Percentiles rank a stretch among this genome's conserved stretches.
Evolutionary conservation across 1,140 invertebrate species (phyloP).

Genomic region (Armadillidium nasatum): DNA sequence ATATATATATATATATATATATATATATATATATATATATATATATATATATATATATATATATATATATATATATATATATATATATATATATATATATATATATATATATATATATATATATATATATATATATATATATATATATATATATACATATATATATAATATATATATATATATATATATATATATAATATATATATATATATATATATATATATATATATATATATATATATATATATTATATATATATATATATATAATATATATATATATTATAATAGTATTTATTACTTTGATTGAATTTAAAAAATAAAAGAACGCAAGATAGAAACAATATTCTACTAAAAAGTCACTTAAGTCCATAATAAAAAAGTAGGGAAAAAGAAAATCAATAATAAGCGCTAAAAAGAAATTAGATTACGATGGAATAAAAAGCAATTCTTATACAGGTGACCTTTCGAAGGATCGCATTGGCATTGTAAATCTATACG

Average conservation of each 20-base stretch:
- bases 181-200: background rate
- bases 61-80: conserved; percentile 14
- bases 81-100: conserved; percentile 10
- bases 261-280: background rate
- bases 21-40: no score
- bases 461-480: no score
- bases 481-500: background rate
- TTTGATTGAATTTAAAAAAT: no score
- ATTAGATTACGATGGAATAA: no score
- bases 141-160: conserved; percentile 12
- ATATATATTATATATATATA: conserved; percentile 4
- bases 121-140: conserved; percentile 12
- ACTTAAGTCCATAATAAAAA: no score
- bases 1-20: no score
- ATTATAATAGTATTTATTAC: no score
- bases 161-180: background rate
- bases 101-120: conserved; percentile 10
- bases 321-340: no score
- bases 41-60: background rate
- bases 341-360: no score
- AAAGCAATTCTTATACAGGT: no score
- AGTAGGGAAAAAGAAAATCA: no score
- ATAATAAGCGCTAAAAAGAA: no score
- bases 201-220: conserved; percentile 10
- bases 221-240: conserved; percentile 15